phyloP scores from a whole-genome alignment of 53 echinoderm and acorn worm genomes.

The Holothuria leucospilota region DNA sequence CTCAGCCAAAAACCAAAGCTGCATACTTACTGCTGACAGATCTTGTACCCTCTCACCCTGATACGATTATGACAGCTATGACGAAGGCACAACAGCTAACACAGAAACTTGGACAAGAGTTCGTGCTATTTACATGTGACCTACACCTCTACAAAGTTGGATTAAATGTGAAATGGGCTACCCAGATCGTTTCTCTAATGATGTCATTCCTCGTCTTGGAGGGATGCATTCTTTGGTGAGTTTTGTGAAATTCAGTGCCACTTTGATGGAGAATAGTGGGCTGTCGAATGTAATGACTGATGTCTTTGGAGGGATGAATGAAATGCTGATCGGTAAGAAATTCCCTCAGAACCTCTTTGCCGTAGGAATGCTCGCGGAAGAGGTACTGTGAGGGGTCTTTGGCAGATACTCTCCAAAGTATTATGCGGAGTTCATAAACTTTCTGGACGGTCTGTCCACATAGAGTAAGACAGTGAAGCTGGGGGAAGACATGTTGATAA shows the following conservation, averaged over 20 bases:
- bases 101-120: slow-evolving; percentile 40
- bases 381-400: too few species aligned
- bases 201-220: not conserved
- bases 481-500: slow-evolving; percentile 2
- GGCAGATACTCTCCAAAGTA: not conserved
- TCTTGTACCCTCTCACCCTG: slow-evolving; percentile 45
- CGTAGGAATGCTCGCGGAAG: not conserved
- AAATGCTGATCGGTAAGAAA: not conserved
- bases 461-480: slow-evolving; percentile 31
- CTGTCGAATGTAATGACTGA: not conserved
- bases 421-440: slow-evolving; percentile 25
- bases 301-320: not conserved
- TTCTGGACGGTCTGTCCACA: slow-evolving; percentile 41
- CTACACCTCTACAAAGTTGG: slow-evolving; percentile 44
- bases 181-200: slow-evolving; percentile 39
- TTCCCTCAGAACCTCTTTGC: not conserved
- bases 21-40: slow-evolving; percentile 47
- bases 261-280: not conserved
- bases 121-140: slow-evolving; percentile 28
- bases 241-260: not conserved
- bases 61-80: slow-evolving; percentile 50
- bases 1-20: slow-evolving; percentile 48
- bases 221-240: not conserved
- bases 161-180: slow-evolving; percentile 39
- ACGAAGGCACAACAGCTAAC: slow-evolving; percentile 38